These are phyloP conservation scores for Automeris io DNA, from an alignment of 2,888 invertebrate species.

Conservation along the genomic window DNA sequence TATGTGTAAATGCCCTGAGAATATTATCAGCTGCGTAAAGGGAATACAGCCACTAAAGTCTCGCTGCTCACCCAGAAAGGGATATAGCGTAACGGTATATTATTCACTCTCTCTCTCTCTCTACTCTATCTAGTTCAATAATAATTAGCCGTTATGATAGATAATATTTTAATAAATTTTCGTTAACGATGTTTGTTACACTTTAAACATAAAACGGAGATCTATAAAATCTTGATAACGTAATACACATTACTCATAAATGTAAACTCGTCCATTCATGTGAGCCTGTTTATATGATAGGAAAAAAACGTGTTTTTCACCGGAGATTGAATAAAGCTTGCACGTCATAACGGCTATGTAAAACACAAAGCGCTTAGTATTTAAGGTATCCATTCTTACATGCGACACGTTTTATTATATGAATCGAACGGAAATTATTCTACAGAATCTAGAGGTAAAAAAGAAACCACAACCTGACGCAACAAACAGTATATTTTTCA, in stretches of 20 bases:
- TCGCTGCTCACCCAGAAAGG: too few relatives aligned
- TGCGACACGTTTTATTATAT: conserved; percentile 12
- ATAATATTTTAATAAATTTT: background rate
- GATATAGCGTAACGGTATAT: too few relatives aligned
- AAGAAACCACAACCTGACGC: too few relatives aligned
- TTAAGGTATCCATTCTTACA: conserved; percentile 20
- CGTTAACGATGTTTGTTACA: background rate
- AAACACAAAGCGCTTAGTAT: conserved; percentile 22
- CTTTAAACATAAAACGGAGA: conserved; percentile 9
- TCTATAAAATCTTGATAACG: conserved; percentile 8
- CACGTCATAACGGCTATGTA: conserved; percentile 39
- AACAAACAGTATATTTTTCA: too few relatives aligned
- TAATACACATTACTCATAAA: conserved; percentile 12
- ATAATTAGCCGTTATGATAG: too few relatives aligned
- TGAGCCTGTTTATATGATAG: conserved; percentile 25
- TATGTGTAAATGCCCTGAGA: too few relatives aligned
- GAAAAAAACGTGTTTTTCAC: conserved; percentile 25
- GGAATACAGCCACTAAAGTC: too few relatives aligned
- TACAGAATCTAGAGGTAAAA: too few relatives aligned
- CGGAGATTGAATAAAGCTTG: conserved; percentile 29
- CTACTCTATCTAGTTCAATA: too few relatives aligned
- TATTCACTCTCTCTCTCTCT: too few relatives aligned
- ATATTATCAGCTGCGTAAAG: too few relatives aligned
- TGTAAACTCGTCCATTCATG: conserved; percentile 44
- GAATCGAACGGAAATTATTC: background rate